A percentile compares a stretch with the other conserved stretches of the same genome.
These are phyloP conservation scores for Megamerina dolium DNA, from an alignment of 2,888 invertebrate species.

Conservation along the genomic window DNA sequence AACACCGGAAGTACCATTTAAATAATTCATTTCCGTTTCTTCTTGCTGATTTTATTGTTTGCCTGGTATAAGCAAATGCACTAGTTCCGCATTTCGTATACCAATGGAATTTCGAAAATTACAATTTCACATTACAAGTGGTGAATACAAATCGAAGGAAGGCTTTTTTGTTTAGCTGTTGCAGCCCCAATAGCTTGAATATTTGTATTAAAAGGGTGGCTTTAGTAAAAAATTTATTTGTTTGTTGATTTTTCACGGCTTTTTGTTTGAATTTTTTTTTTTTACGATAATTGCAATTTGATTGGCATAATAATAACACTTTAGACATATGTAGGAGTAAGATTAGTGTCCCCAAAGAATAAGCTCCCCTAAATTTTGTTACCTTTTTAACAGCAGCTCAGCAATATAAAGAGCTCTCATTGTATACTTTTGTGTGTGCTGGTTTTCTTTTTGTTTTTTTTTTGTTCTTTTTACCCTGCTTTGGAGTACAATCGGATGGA, in stretches of 20 bases:
- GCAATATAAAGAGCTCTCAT: constrained; percentile 9
- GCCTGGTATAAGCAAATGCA: constrained; percentile 41
- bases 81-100: constrained; percentile 39
- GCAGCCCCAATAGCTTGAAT: no score
- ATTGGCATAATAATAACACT: background rate
- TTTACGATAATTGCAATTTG: background rate
- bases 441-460: background rate
- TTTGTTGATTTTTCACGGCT: background rate
- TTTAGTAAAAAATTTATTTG: no score
- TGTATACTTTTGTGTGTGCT: background rate
- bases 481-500: no score
- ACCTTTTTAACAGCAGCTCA: constrained; percentile 23
- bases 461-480: no score
- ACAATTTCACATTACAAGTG: no score
- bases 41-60: constrained; percentile 27
- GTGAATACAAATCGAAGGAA: no score
- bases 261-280: background rate
- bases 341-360: constrained; percentile 14
- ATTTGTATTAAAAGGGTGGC: no score
- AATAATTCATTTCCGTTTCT: constrained; percentile 37
- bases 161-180: no score
- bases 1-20: no score
- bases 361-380: constrained; percentile 26
- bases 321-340: no score
- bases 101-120: constrained; percentile 20